Conservation (phyloP, 2,797 vertebrate genomes). For the Leontocebus nigricollis region DNA sequence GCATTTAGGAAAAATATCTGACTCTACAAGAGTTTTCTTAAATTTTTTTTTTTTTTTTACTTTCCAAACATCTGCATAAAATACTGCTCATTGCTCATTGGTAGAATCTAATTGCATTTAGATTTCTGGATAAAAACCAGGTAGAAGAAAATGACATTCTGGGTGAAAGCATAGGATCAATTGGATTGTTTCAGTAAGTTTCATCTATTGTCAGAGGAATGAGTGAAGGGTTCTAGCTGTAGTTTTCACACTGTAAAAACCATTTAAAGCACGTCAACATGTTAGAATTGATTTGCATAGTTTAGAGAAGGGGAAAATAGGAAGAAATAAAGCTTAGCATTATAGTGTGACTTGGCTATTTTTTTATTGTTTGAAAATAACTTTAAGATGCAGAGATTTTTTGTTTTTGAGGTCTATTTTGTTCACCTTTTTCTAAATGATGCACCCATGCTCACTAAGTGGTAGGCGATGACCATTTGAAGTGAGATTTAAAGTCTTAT, state of each 20-base stretch:
- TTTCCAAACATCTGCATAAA: background rate
- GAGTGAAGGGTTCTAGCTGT: background rate
- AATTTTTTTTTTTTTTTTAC: background rate
- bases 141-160: background rate
- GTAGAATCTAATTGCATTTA: conserved; percentile 15
- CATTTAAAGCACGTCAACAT: background rate
- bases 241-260: background rate
- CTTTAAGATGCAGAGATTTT: background rate
- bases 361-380: conserved; percentile 21
- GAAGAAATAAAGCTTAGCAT: background rate
- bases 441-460: background rate
- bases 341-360: conserved; percentile 6
- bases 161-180: background rate
- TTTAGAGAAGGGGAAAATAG: background rate
- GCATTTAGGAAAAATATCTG: background rate
- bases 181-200: background rate
- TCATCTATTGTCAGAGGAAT: background rate
- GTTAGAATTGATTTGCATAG: background rate
- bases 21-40: background rate
- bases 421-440: background rate
- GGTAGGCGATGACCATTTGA: background rate
- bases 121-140: background rate
- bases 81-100: background rate
- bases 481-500: conserved; percentile 35
- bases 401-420: background rate